phyloP scores from a whole-genome alignment of 2,797 vertebrate genomes.

The Orientallactaga sibirica region DNA sequence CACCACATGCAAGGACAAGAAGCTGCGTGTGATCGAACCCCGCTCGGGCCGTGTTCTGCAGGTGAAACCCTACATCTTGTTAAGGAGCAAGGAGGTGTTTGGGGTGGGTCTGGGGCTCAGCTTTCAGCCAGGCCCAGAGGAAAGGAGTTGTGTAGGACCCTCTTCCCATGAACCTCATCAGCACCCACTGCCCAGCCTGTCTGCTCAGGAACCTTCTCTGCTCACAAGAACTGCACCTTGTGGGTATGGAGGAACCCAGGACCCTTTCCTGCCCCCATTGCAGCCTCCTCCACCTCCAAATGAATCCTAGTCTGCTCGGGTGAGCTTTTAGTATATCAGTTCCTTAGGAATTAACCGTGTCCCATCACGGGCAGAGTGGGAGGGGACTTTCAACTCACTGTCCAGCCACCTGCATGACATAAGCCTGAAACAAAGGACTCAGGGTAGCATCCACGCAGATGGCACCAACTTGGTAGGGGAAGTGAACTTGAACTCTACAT shows the following conservation, averaged over 20 bases:
- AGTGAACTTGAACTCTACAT: neutral
- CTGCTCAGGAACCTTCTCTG: neutral
- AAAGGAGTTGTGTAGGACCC: too few species aligned
- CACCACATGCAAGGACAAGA: constrained; percentile 98
- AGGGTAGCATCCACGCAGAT: too few species aligned
- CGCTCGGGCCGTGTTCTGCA: constrained; percentile 96
- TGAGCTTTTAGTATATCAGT: neutral
- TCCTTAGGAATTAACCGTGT: too few species aligned
- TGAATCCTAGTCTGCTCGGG: neutral
- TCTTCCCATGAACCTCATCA: neutral
- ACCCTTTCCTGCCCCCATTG: neutral
- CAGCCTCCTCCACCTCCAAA: neutral
- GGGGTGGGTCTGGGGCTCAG: neutral
- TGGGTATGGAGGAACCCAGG: neutral
- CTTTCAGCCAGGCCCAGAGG: too few species aligned
- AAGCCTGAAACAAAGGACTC: neutral
- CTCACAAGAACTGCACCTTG: neutral
- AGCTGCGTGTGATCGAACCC: constrained; percentile 95
- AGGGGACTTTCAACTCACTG: neutral
- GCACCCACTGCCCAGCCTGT: neutral
- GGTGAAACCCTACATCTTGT: constrained; percentile 85
- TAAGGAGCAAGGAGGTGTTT: neutral
- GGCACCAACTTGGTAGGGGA: neutral
- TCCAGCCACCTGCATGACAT: neutral
- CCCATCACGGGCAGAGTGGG: neutral